Evolutionary conservation across 2,797 vertebrate genomes (phyloP), one percentile per base, ranked within the genome.

Genomic region (Emys orbicularis): DNA sequence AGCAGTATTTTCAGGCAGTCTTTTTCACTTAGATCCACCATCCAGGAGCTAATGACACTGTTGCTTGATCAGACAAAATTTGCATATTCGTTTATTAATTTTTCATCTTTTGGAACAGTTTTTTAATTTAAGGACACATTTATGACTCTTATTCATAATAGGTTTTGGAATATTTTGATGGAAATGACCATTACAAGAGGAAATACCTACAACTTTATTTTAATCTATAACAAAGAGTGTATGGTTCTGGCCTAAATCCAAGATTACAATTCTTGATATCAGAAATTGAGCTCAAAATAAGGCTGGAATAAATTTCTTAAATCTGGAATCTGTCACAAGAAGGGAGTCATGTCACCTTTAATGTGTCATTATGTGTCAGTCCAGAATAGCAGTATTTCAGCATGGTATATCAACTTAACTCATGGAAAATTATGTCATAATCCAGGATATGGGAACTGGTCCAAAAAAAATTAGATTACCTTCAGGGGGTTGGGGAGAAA

Each of bases 401-500:
- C 4, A 65, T 16, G 86, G 2, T 7, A 77, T 81, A 83, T 81
- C 59, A 94, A 92, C 89, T 88, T 88, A 91, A 94, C 34, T 90
- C 25, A 90, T 34, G 54, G 25, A 88, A 88, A 47, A 87, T 47
- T 10, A 85, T 79, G 9, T 31, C 77, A 6, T 25, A 95, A 91
- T 56, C 50, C 57, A 94, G 65, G n/a, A 92, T 94, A 86, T 27
- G 68, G 57, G 54, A 96, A 88, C 12, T 3, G 4, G 47, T 96
- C 90, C 56, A 89, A 79, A 49, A 81, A 79, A 2, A 82, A 90
- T 96, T 90, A 89, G 37, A 90, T 85, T 86, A 41, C 44, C 68
- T 86, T 92, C 81, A 94, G 52, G 44, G 29, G 65, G 92, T 65
- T 89, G 72, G 86, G 87, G 19, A 74, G 89, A 97, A 97, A 89